phyloP scores from a whole-genome alignment of 2,888 invertebrate genomes.

The Chrysotoxum bicinctum region DNA sequence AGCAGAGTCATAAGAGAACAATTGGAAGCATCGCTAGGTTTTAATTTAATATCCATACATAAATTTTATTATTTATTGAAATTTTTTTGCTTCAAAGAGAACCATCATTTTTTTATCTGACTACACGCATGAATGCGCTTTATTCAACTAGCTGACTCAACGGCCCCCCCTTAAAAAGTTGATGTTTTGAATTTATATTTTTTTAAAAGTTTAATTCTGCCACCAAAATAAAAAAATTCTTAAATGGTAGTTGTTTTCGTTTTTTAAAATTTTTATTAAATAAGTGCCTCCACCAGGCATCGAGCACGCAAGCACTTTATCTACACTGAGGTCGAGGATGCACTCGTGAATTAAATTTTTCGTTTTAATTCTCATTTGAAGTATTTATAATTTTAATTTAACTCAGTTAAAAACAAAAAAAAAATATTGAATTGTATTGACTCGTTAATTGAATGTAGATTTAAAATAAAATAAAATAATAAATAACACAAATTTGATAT shows the following conservation, averaged over 20 bases:
- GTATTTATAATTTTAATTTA: slow-evolving; percentile 16
- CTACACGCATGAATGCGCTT: no score
- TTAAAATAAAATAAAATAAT: neutral
- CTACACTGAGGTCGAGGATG: neutral
- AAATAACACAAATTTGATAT: neutral
- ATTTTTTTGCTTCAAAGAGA: neutral
- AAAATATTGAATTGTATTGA: neutral
- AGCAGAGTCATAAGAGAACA: neutral
- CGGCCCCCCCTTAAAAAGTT: neutral
- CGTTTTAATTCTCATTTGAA: neutral
- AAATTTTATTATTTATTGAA: neutral
- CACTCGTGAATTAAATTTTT: neutral
- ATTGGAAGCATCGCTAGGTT: neutral
- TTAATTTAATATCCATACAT: neutral
- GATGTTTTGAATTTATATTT: slow-evolving; percentile 26
- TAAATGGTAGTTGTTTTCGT: neutral
- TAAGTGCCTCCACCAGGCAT: neutral
- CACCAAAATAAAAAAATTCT: neutral
- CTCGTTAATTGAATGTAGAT: slow-evolving; percentile 20
- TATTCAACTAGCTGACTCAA: neutral
- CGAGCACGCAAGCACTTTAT: neutral
- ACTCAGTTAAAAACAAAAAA: neutral
- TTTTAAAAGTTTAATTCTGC: neutral
- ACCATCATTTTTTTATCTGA: neutral
- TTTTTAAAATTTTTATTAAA: slow-evolving; percentile 2